Conservation (phyloP, 2,113 vertebrate genomes). For the Micronycteris hirsuta region DNA sequence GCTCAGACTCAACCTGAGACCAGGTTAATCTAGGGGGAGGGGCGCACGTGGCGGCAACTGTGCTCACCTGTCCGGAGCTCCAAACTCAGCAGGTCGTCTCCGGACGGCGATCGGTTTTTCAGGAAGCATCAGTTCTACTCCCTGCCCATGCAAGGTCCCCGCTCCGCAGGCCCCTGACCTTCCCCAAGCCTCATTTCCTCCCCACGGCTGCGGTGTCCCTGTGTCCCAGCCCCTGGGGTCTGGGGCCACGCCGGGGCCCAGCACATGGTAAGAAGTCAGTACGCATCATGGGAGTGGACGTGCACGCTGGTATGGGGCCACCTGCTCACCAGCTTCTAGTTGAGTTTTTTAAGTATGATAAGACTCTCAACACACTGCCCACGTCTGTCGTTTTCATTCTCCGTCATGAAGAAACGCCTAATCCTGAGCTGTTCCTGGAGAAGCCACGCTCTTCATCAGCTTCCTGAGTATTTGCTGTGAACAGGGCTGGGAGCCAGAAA, state of each 20-base stretch:
- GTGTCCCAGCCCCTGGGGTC: accelerated
- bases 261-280: background rate
- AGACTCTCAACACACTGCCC: background rate
- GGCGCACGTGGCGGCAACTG: background rate
- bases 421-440: background rate
- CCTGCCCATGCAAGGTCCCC: too few relatives aligned
- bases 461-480: background rate
- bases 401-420: background rate
- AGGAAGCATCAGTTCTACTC: too few relatives aligned
- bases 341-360: background rate
- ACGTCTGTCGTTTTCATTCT: background rate
- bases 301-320: background rate
- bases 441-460: background rate
- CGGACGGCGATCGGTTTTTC: background rate
- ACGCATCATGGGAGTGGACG: too few relatives aligned
- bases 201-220: too few relatives aligned
- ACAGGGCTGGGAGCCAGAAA: background rate
- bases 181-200: background rate
- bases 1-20: background rate
- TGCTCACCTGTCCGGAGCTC: background rate
- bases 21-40: background rate
- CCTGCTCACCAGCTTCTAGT: background rate
- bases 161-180: background rate
- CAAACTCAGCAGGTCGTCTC: background rate
- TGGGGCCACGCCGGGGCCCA: too few relatives aligned